Conservation (phyloP, 2,113 vertebrate genomes). For the cat (Felis catus) region F.catus_Fca126_mat1.0 CM031423.1:82808501-82809000, state of each 20-base stretch:
- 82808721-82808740: neutral
- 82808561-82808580: neutral
- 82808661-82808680: neutral
- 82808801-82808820: fast-evolving
- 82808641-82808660: neutral
- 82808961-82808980: neutral
- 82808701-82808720: neutral
- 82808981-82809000: neutral
- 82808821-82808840: neutral
- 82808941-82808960: fast-evolving
- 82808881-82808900: neutral
- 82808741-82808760: neutral
- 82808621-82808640: neutral
- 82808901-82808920: neutral
- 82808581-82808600: neutral
- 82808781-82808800: neutral
- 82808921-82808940: neutral
- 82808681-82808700: neutral
- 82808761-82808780: neutral
- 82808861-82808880: neutral
- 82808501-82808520: neutral
- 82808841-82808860: neutral
- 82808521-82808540: neutral
- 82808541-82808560: neutral
- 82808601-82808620: neutral